Base-by-base conservation (phyloP, 2,113 vertebrate genomes). In the Leucopsar rothschildi region DNA sequence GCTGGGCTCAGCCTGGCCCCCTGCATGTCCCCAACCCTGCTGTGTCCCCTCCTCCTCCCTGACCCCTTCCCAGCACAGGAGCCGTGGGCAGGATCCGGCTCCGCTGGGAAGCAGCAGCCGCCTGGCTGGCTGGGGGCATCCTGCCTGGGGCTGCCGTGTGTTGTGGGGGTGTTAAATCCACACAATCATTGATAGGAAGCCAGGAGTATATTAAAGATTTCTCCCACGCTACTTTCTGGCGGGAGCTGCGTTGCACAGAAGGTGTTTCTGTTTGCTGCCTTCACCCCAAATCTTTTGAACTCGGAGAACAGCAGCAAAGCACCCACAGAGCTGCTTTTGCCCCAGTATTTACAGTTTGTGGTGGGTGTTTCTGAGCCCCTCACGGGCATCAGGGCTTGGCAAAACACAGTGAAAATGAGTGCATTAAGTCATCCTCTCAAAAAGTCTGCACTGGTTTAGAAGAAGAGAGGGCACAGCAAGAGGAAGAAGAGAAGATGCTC, bases 161-260 rank as follows among this genome's bases (percentile, higher is more conserved):
- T 8, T 57, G 71, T 7, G 89, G 91, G 91, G 88, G 92, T 78
- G 94, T 91, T 63, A 65, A 86, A 97, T 77, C 91, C 86, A 61
- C 66, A 37, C 19, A 27, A 20, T 29, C 63, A 47, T 24, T 95
- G 94, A 95, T 82, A 86, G 66, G 90, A 88, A 93, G 92, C 95
- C 96, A 95, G 86, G 42, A 86, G 52, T 10, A 57, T 64, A 95
- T 94, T 78, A 96, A 96, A 94, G 94, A 68, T 35, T 56, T 89
- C 94, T 84, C 96, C 96, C 95, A 92, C 77, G 3, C 83, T 17
- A 24, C 64, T 87, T 52, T 89, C 91, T 95, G 91, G 86, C 11
- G 0, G 78, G 84, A 78, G 87, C 65, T 3, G 83, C 42, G 0
- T 20, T 61, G 70, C 17, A 40, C 83, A 53, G 77, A 75, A 66